Conservation (phyloP, 2,797 vertebrate genomes). For the Melanotaenia pygmaea region DNA sequence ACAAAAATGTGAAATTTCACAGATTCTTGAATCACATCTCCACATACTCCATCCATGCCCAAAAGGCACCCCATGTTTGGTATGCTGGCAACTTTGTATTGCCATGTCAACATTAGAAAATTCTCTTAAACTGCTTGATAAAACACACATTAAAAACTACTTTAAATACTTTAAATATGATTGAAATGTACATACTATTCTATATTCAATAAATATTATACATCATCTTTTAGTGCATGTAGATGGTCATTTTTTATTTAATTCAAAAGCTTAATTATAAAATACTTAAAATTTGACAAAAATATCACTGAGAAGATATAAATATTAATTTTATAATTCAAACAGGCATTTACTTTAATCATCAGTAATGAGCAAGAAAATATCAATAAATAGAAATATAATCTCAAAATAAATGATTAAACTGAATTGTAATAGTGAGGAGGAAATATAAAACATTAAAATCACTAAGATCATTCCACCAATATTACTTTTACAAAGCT, state of each 20-base stretch:
- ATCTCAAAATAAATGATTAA: conserved; percentile 74
- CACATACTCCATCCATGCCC: conserved; percentile 68
- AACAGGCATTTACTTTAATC: conserved; percentile 77
- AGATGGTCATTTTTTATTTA: conserved; percentile 77
- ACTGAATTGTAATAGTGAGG: conserved; percentile 60
- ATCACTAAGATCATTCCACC: conserved; percentile 55
- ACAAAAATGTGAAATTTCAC: conserved; percentile 47
- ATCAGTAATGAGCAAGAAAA: conserved; percentile 69
- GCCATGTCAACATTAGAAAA: conserved; percentile 72
- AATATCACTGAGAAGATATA: conserved; percentile 82
- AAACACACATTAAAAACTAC: conserved; percentile 79
- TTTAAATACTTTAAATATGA: conserved; percentile 77
- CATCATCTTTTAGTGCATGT: conserved; percentile 80
- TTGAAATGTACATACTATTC: conserved; percentile 77
- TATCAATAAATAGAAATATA: conserved; percentile 71
- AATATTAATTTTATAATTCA: conserved; percentile 76
- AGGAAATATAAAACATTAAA: conserved; percentile 74
- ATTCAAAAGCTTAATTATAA: conserved; percentile 81
- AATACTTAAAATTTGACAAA: conserved; percentile 81
- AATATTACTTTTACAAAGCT: conserved; percentile 64
- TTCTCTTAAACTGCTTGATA: conserved; percentile 64
- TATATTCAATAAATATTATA: conserved; percentile 80
- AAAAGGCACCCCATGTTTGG: conserved; percentile 77
- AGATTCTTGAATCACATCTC: conserved; percentile 58
- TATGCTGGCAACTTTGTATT: conserved; percentile 70